phyloP scores from a whole-genome alignment of 1,140 invertebrate species.

The Wasmannia auropunctata region DNA sequence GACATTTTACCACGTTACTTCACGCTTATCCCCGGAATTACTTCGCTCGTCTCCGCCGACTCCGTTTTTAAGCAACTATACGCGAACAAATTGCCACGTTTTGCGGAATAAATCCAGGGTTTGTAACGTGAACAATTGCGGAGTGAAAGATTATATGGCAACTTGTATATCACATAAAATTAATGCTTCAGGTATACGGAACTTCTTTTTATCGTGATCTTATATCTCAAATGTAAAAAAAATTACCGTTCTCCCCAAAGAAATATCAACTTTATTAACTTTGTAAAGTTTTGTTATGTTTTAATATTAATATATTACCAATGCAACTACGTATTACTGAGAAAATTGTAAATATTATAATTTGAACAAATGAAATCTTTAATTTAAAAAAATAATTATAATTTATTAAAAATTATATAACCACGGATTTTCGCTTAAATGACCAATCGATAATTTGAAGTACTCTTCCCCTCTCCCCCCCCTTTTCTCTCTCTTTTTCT shows the following conservation, averaged over 20 bases:
- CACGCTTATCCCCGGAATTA: slow-evolving; percentile 46
- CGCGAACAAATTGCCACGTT: slow-evolving; percentile 42
- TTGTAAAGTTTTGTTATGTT: too few relatives aligned
- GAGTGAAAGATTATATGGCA: neutral
- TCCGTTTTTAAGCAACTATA: slow-evolving; percentile 40
- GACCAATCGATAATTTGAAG: neutral
- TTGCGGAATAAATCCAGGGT: slow-evolving; percentile 17
- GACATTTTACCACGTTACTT: slow-evolving; percentile 75
- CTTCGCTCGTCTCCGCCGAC: slow-evolving; percentile 28
- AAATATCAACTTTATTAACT: neutral
- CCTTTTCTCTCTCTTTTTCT: too few relatives aligned
- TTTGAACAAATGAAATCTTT: neutral
- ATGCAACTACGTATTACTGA: neutral
- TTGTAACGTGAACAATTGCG: slow-evolving; percentile 31
- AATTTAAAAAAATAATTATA: neutral
- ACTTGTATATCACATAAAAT: neutral
- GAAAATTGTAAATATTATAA: neutral
- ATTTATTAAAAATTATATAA: neutral
- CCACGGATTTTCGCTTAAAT: neutral
- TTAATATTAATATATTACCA: neutral
- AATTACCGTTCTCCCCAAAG: neutral
- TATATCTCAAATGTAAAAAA: neutral
- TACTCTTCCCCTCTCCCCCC: neutral
- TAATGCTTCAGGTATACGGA: neutral
- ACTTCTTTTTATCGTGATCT: neutral